A percentile compares a stretch with the other conserved stretches of the same genome.
Evolutionary conservation across 2,888 invertebrate genomes (phyloP).

Genomic region (Drosophila picticornis): DNA sequence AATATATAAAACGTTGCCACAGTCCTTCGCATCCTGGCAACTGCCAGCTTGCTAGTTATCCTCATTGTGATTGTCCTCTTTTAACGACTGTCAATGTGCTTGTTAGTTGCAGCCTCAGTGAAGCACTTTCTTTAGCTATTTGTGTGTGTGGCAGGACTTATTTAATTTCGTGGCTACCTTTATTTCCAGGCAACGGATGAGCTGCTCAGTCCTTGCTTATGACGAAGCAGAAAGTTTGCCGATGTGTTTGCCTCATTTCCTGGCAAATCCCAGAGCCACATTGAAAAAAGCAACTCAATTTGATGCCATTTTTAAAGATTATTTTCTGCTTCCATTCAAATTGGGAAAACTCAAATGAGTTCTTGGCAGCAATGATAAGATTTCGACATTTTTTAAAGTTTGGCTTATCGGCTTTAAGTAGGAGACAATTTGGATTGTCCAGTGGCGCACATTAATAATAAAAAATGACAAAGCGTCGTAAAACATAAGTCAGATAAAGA

Average conservation of each 20-base stretch:
- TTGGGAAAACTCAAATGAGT: conserved; percentile 8
- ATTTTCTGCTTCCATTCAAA: conserved; percentile 2
- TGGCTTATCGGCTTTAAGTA: conserved; percentile 12
- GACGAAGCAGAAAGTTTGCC: conserved; percentile 24
- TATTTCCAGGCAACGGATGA: conserved; percentile 21
- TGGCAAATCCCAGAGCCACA: neutral
- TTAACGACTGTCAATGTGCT: conserved; percentile 51
- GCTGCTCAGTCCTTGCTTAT: conserved; percentile 17
- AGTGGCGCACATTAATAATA: conserved; percentile 40
- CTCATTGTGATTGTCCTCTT: conserved; percentile 35
- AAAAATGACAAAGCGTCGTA: conserved; percentile 37
- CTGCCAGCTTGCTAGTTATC: conserved; percentile 11
- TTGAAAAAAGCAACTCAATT: conserved; percentile 31
- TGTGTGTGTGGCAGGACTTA: conserved; percentile 22
- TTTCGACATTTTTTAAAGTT: neutral
- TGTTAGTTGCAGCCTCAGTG: conserved; percentile 35
- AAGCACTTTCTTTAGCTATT: neutral
- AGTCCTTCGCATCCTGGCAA: conserved; percentile 30
- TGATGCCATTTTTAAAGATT: conserved; percentile 13
- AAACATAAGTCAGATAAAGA: conserved; percentile 34
- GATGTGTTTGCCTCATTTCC: conserved; percentile 22
- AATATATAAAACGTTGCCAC: conserved; percentile 48
- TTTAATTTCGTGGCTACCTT: conserved; percentile 47
- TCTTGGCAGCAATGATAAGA: neutral
- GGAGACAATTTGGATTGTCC: conserved; percentile 10